These are phyloP conservation scores for Anodontia alba DNA, from an alignment of 2,888 invertebrate genomes.

Conservation along the genomic window DNA sequence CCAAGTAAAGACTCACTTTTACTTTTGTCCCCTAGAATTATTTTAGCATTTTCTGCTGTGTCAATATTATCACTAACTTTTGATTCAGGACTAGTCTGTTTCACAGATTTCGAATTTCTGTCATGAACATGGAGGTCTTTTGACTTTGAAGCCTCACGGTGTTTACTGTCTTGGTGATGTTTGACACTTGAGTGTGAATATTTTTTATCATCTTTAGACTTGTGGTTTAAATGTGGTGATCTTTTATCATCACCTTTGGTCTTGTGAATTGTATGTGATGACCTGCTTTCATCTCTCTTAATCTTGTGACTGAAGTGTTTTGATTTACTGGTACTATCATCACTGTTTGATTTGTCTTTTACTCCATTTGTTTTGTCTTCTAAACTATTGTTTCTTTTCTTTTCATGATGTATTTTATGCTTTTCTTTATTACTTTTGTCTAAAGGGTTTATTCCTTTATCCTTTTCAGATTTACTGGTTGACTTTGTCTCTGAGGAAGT, in stretches of 20 bases:
- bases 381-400: not conserved
- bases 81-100: too few relatives aligned
- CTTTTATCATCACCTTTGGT: not conserved
- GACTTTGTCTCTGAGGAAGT: not conserved
- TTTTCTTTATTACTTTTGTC: not conserved
- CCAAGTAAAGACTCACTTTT: too few relatives aligned
- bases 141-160: not conserved
- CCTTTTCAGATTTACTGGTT: not conserved
- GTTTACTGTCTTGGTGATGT: not conserved
- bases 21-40: too few relatives aligned
- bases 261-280: not conserved
- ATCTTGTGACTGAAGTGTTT: not conserved
- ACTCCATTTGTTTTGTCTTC: not conserved
- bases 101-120: too few relatives aligned
- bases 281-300: not conserved
- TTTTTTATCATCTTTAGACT: not conserved
- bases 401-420: not conserved
- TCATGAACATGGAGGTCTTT: too few relatives aligned
- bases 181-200: not conserved
- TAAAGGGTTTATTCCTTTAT: not conserved
- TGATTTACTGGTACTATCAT: not conserved
- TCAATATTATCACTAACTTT: too few relatives aligned
- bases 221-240: not conserved
- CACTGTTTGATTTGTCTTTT: not conserved
- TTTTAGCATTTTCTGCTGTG: too few relatives aligned